Evolutionary conservation across 2,888 invertebrate species (phyloP), one percentile per base, ranked within the genome.

Genomic region (Drosophila sordidula): DNA sequence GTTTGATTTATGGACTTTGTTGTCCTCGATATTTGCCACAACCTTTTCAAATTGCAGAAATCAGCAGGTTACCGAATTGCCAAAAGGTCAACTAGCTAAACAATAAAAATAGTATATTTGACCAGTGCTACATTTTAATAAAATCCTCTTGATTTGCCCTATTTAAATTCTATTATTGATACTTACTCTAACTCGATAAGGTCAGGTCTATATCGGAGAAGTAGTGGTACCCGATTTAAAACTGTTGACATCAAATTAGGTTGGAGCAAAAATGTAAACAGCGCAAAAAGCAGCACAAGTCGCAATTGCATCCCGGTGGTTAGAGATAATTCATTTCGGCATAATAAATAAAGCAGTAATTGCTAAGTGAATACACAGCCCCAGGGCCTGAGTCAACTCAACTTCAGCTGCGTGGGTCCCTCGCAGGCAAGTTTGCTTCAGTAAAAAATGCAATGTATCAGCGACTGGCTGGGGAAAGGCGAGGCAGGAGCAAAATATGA

Each of bases 271-370:
- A 69, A 42, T 63, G 69, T 18, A 32, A 36, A 39, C 25, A 56
- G n/a, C 9, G 3, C 11, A 9, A 51, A 45, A 50, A 77, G 87
- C 83, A 79, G 72, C 78, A 78, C 81, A 80, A 80, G 89, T 90
- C 82, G 70, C 89, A 89, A 90, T 87, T 74, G 76, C 78, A 88
- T 81, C 71, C 75, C 79, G 78, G 76, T 78, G 80, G 16, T 74
- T 80, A 76, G 69, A 80, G 87, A 90, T 91, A 89, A 90, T 90
- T 90, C 87, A 85, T 89, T 90, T 90, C 83, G 81, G 83, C 87
- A 85, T 87, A 87, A 87, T 85, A 89, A 90, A 89, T 90, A 79
- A 79, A 78, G 80, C 87, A 78, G 80, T 89, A 86, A 87, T 89
- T 90, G 89, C 86, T 77, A 77, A 80, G 85, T 75, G 87, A 75